These are phyloP conservation scores for Rhinoraja longicauda DNA, from an alignment of 2,797 vertebrate species.

Conservation along the genomic window DNA sequence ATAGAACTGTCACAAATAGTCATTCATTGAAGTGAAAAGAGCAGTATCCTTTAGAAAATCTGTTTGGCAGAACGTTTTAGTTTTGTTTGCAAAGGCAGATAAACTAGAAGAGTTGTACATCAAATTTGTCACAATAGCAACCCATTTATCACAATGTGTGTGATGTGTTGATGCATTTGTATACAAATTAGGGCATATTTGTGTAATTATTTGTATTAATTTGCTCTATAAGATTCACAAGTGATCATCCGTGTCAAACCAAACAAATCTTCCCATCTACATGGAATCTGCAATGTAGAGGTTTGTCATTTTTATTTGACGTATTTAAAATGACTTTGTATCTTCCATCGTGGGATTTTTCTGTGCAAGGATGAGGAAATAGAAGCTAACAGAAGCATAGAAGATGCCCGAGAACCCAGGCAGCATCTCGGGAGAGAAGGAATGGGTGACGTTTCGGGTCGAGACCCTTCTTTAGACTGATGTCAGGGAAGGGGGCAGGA, in stretches of 20 bases:
- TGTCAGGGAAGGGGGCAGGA: too few species aligned
- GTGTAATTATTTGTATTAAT: slow-evolving; percentile 1
- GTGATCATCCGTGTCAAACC: neutral
- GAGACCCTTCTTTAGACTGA: too few species aligned
- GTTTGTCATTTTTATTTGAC: neutral
- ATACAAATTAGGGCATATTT: neutral
- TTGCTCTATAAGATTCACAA: neutral
- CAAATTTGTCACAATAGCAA: neutral
- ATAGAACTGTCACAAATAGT: slow-evolving; percentile 13
- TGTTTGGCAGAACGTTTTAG: slow-evolving; percentile 3
- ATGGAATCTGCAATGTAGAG: neutral
- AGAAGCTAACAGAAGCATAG: too few species aligned
- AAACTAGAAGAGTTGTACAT: neutral
- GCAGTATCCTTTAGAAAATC: neutral
- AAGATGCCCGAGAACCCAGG: too few species aligned
- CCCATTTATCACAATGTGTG: too few species aligned
- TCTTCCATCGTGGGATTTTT: neutral
- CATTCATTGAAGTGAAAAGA: slow-evolving; percentile 16
- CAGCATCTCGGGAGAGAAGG: too few species aligned
- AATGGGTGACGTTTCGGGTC: too few species aligned
- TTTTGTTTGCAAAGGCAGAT: slow-evolving; percentile 5
- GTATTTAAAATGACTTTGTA: neutral
- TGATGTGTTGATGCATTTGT: neutral
- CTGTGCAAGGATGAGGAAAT: neutral
- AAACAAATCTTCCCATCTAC: neutral